Evolutionary conservation across 2,888 invertebrate genomes (phyloP).

Genomic region (Nesidiocoris tenuis): DNA sequence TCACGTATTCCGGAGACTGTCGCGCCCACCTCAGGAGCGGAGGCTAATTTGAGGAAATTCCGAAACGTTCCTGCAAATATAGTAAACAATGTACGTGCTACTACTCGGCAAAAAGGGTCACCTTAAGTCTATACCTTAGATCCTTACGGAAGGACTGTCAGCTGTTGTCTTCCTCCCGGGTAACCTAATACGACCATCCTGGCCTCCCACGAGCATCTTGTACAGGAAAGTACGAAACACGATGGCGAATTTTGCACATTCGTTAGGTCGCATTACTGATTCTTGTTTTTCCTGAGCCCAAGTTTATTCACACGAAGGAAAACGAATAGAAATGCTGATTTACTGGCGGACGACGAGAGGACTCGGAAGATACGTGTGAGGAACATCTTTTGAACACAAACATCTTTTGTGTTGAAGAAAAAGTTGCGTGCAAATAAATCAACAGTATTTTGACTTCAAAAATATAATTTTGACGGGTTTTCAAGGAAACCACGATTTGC

Average conservation of each 20-base stretch:
- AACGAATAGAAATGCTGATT: too few relatives aligned
- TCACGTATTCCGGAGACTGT: conserved; percentile 1
- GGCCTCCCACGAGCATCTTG: neutral
- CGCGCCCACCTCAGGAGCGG: neutral
- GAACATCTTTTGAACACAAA: too few relatives aligned
- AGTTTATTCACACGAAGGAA: too few relatives aligned
- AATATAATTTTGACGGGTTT: too few relatives aligned
- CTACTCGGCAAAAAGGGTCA: conserved; percentile 11
- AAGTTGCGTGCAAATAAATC: too few relatives aligned
- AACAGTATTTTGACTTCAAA: too few relatives aligned
- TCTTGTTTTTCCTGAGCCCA: neutral
- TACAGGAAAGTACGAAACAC: neutral
- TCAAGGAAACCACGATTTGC: too few relatives aligned
- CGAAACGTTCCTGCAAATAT: conserved; percentile 22
- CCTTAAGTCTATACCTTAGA: neutral
- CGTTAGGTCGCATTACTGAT: neutral
- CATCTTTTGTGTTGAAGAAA: too few relatives aligned
- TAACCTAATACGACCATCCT: neutral
- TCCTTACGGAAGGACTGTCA: neutral
- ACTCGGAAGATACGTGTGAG: too few relatives aligned
- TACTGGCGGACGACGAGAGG: too few relatives aligned
- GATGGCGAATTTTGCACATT: neutral
- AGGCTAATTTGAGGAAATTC: conserved; percentile 32
- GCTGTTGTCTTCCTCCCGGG: neutral
- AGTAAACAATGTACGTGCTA: conserved; percentile 33